Evolutionary conservation across 2,797 vertebrate genomes (phyloP).

Genomic region (Eulemur rubriventer): DNA sequence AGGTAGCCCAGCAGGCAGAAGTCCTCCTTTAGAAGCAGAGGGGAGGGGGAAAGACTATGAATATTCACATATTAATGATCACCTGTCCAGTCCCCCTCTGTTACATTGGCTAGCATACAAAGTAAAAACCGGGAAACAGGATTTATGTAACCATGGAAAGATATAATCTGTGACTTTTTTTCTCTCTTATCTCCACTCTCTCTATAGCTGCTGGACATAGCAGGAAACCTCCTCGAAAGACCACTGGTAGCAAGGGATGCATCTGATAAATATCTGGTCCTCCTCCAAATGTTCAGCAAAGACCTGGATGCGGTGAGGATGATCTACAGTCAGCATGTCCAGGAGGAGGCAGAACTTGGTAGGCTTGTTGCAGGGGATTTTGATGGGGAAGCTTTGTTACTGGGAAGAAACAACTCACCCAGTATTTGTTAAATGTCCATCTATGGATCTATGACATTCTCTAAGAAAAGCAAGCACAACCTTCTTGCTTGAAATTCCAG

Average conservation of each 20-base stretch:
- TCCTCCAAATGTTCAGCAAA: conserved; percentile 89
- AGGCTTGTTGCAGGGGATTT: background rate
- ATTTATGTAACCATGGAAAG: background rate
- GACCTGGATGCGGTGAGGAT: conserved; percentile 90
- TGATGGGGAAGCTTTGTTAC: background rate
- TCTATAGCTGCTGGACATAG: conserved; percentile 92
- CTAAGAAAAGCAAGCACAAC: background rate
- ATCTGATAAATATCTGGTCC: conserved; percentile 84
- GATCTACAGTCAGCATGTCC: conserved; percentile 87
- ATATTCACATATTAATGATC: background rate
- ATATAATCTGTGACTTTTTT: background rate
- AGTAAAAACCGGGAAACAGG: background rate
- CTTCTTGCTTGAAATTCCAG: background rate
- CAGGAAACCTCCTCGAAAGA: conserved; percentile 90
- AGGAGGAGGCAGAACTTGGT: conserved; percentile 87
- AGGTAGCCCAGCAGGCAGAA: background rate
- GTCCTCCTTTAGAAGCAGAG: background rate
- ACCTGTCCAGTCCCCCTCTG: background rate
- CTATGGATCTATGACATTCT: background rate
- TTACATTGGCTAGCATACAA: background rate
- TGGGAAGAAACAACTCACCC: background rate
- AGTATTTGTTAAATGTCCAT: background rate
- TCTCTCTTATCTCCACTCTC: background rate
- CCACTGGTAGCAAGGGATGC: conserved; percentile 87
- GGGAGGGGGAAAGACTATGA: background rate